phyloP scores from a whole-genome alignment of 2,113 vertebrate genomes.

The Rissa tridactyla region DNA sequence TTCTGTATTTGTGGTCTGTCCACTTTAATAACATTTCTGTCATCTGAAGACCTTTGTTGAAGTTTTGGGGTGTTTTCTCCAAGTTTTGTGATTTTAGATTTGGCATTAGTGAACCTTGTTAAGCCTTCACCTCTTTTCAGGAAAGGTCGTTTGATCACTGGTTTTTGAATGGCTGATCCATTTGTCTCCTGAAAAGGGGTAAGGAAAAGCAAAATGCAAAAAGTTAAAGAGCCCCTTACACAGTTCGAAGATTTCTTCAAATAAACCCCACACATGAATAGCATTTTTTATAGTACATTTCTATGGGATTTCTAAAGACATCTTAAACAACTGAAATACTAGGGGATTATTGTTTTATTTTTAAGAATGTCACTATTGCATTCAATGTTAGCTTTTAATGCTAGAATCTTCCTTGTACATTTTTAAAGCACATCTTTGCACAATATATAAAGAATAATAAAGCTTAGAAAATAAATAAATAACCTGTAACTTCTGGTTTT shows the following conservation, averaged over 20 bases:
- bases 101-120: conserved; percentile 81
- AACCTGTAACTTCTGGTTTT: conserved; percentile 77
- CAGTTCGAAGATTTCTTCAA: neutral
- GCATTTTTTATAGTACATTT: neutral
- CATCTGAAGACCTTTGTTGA: conserved; percentile 45
- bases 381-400: neutral
- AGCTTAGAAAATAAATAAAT: neutral
- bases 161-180: conserved; percentile 46
- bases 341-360: neutral
- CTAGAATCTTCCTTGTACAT: neutral
- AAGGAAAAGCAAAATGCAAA: neutral
- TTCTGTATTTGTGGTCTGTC: conserved; percentile 75
- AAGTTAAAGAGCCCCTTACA: neutral
- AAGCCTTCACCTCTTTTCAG: conserved; percentile 90
- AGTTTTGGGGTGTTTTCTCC: conserved; percentile 50
- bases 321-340: neutral
- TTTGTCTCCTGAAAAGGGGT: conserved; percentile 62
- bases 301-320: neutral
- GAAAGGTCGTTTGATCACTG: conserved; percentile 82
- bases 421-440: neutral
- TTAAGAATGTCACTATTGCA: neutral
- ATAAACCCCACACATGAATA: neutral
- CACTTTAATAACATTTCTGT: conserved; percentile 56
- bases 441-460: neutral
- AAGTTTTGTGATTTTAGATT: conserved; percentile 51